Conservation (phyloP, 1,140 invertebrate species). For the Plutomurus gul region DNA sequence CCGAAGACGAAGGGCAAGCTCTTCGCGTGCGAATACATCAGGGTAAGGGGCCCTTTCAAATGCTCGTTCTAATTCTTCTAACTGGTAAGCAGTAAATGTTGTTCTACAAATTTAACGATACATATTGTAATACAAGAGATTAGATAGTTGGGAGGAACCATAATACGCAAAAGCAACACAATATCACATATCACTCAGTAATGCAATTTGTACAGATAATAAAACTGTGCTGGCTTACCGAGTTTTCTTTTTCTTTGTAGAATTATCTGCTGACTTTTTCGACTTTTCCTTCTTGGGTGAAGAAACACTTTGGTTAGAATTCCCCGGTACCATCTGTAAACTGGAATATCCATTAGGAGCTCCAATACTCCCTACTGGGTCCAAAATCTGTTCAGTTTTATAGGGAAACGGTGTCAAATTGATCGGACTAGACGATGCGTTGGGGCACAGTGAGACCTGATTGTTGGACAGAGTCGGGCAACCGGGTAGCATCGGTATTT, state of each 20-base stretch:
- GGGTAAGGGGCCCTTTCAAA: conserved; percentile 95
- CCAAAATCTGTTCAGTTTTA: conserved; percentile 41
- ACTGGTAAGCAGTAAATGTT: conserved; percentile 93
- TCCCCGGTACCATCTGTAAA: not conserved
- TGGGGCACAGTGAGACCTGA: conserved; percentile 43
- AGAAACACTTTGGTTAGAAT: not conserved
- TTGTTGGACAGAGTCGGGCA: not conserved
- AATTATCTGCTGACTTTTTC: conserved; percentile 83
- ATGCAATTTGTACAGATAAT: no score
- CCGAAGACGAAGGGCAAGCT: conserved; percentile 85
- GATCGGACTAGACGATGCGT: conserved; percentile 43
- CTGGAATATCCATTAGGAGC: not conserved
- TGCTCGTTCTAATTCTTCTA: conserved; percentile 90
- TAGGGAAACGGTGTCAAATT: conserved; percentile 48
- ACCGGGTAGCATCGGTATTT: conserved; percentile 37
- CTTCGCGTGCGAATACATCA: conserved; percentile 93
- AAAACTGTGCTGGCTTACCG: conserved; percentile 67
- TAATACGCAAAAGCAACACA: not conserved
- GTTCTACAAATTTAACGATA: conserved; percentile 68
- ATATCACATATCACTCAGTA: no score
- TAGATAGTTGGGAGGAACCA: not conserved
- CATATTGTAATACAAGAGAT: not conserved
- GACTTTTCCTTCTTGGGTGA: conserved; percentile 53
- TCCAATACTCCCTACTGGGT: not conserved
- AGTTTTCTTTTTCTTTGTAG: conserved; percentile 91